Conservation (phyloP, 2,797 vertebrate genomes). For the Typhlichthys eigenmanni region DNA sequence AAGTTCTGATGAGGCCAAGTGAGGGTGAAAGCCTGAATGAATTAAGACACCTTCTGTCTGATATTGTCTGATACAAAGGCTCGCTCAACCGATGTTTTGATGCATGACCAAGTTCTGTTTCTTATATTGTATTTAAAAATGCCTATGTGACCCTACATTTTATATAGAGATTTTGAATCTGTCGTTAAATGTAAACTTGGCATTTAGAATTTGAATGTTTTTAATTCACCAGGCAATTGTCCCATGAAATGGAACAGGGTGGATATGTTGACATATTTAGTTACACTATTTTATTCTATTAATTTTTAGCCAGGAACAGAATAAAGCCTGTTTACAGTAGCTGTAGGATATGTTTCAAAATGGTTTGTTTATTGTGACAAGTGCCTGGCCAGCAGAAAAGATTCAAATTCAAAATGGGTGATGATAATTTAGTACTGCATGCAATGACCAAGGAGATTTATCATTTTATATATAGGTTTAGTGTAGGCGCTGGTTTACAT, state of each 20-base stretch:
- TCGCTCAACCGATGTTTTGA: constrained; percentile 52
- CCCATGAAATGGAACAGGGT: constrained; percentile 11
- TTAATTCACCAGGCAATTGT: constrained; percentile 46
- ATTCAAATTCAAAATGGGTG: constrained; percentile 42
- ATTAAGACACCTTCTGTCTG: constrained; percentile 24
- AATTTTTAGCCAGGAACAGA: not conserved
- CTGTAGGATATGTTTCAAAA: constrained; percentile 22
- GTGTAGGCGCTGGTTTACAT: constrained; percentile 58
- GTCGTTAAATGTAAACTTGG: constrained; percentile 29
- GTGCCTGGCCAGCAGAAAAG: constrained; percentile 53
- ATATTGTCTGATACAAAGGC: constrained; percentile 17
- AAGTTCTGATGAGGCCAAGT: constrained; percentile 16
- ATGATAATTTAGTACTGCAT: constrained; percentile 71
- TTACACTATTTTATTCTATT: not conserved
- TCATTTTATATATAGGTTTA: constrained; percentile 74
- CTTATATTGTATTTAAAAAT: constrained; percentile 46
- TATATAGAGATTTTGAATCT: constrained; percentile 38
- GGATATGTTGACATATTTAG: constrained; percentile 14
- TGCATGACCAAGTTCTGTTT: constrained; percentile 52
- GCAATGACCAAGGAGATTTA: constrained; percentile 67
- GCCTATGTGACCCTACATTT: constrained; percentile 41
- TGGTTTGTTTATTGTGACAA: constrained; percentile 41
- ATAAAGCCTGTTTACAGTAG: constrained; percentile 7
- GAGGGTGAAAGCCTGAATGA: constrained; percentile 15
- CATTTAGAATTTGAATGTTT: constrained; percentile 30